A percentile compares a stretch with the other conserved stretches of the same genome.
Evolutionary conservation across 2,797 vertebrate species (phyloP).

Genomic region (Micrastur ruficollis): DNA sequence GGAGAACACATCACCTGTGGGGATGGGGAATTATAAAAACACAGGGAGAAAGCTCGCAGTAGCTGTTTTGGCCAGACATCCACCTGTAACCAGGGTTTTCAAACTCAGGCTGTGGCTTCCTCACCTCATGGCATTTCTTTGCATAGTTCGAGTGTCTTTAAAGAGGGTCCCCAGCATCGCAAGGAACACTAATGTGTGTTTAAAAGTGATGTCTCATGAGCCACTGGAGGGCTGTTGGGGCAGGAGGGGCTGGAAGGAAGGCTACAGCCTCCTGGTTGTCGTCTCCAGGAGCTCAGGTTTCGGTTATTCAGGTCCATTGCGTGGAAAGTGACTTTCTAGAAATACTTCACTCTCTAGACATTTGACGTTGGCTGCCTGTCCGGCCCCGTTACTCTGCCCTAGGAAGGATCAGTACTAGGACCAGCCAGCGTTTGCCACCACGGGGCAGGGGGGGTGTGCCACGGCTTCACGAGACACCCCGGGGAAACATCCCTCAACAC

Average conservation of each 20-base stretch:
- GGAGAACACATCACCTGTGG: not conserved
- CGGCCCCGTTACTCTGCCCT: not conserved
- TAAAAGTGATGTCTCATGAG: not conserved
- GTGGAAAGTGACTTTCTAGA: constrained; percentile 11
- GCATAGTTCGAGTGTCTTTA: not conserved
- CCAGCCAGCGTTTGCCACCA: not conserved
- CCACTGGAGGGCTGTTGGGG: not conserved
- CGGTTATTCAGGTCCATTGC: constrained; percentile 4
- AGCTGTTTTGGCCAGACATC: not conserved
- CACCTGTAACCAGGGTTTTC: not conserved
- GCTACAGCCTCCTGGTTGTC: not conserved
- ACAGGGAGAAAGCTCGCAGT: not conserved
- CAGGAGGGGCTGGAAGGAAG: not conserved
- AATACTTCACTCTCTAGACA: not conserved
- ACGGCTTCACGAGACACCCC: not conserved
- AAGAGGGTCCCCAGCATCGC: not conserved
- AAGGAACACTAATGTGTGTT: not conserved
- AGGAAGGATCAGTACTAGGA: not conserved
- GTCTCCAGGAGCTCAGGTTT: not conserved
- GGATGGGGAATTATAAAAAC: not conserved
- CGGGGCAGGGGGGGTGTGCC: not conserved
- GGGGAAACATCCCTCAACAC: not conserved
- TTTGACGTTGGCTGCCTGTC: not conserved
- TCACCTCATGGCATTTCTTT: not conserved
- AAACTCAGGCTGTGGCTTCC: not conserved